Percentiles rank a stretch among this genome's conserved stretches.
These are phyloP conservation scores for Poecilia gillii DNA, from an alignment of 2,797 vertebrate species.

Conservation along the genomic window DNA sequence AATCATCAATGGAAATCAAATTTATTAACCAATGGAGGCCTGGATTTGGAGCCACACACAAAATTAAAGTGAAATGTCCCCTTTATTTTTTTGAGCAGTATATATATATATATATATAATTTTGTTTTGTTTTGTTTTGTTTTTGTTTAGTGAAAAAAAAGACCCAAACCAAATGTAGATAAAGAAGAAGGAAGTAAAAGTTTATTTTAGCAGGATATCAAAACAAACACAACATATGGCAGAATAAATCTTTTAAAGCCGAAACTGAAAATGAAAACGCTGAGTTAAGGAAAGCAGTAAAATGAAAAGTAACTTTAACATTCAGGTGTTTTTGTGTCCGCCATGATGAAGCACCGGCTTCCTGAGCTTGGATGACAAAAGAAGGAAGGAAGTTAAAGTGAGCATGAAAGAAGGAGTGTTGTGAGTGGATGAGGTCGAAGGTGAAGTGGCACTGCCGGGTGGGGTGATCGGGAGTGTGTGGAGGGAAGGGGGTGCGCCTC, in stretches of 20 bases:
- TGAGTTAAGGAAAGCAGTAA: constrained; percentile 6
- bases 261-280: constrained; percentile 3
- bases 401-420: constrained; percentile 78
- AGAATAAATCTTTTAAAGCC: background rate
- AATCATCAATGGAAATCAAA: too few relatives aligned
- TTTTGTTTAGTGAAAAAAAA: background rate
- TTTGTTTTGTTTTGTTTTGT: too few relatives aligned
- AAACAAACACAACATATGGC: background rate
- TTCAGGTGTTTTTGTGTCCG: constrained; percentile 57
- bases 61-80: too few relatives aligned
- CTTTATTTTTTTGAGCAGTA: too few relatives aligned
- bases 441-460: constrained; percentile 79
- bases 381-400: constrained; percentile 73
- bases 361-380: constrained; percentile 65
- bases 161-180: background rate
- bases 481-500: constrained; percentile 68
- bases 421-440: constrained; percentile 80
- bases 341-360: constrained; percentile 68
- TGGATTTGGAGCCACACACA: too few relatives aligned
- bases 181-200: background rate
- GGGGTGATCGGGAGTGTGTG: constrained; percentile 70
- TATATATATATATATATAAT: too few relatives aligned
- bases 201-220: background rate
- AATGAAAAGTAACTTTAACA: constrained; percentile 24
- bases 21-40: too few relatives aligned